Evolutionary conservation across 1,140 invertebrate species (phyloP), one percentile per base, ranked within the genome.

Genomic region (Pachyrhynchus sulphureomaculatus): DNA sequence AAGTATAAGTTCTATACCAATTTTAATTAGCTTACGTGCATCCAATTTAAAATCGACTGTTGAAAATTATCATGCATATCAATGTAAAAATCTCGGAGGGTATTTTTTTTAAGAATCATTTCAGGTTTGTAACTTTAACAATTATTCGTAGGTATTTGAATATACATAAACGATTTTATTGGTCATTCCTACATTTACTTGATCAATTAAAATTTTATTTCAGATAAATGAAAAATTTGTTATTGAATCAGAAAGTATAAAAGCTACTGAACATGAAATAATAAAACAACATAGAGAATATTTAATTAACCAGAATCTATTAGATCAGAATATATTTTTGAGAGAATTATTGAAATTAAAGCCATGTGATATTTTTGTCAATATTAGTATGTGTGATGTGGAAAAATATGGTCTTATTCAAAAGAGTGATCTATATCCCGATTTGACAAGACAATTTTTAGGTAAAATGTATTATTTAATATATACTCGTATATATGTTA

Each of bases 331-430:
- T 37, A 17, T 48, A 15, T 33, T 53, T 56, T 18, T 63, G 0
- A 61, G 32, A 29, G 67, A 69, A 57, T 37, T 17, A n/a, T 23
- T 59, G 10, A 65, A 64, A 18, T 20, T 67, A n/a, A 62, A 68
- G 39, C 13, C 54, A 4, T 41, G 49, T 23, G 20, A 56, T 20
- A 42, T 70, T 12, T 68, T 68, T 36, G 24, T 24, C 0, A 20
- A 53, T 13, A 29, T 70, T 8, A 13, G 49, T 13, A 12, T 36
- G 32, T 13, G 15, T 12, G 45, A 39, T 41, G 54, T 55, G n/a
- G 3, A 44, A 2, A 52, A 63, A 44, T 70, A 58, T 51, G 58
- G 55, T 4, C 42, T 72, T 13, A 36, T 72, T 17, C 39, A 68
- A 29, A 33, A 48, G 17, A 12, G 44, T 20, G 64, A 68, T 53